These are phyloP conservation scores for Antheraea yamamai DNA, from an alignment of 2,888 invertebrate genomes.

Conservation along the genomic window DNA sequence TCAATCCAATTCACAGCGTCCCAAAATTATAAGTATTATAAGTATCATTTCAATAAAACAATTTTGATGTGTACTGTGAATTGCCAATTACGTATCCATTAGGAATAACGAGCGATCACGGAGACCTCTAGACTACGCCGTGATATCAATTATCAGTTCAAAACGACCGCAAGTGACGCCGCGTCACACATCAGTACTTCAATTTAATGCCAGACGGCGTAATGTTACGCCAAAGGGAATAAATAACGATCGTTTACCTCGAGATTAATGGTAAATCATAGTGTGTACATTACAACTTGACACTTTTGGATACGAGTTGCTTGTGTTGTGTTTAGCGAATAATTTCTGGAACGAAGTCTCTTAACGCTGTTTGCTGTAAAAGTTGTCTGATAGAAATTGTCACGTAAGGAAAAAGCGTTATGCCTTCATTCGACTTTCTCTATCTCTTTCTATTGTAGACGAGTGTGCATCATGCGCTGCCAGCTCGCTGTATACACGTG, in stretches of 20 bases:
- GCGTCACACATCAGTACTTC: slow-evolving; percentile 25
- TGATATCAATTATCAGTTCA: slow-evolving; percentile 13
- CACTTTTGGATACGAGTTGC: neutral
- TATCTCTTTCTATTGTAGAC: too few species aligned
- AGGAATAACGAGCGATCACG: neutral
- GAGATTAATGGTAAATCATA: slow-evolving; percentile 21
- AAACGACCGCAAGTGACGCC: slow-evolving; percentile 17
- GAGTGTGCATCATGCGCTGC: too few species aligned
- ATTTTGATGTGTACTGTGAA: neutral
- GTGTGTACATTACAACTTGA: slow-evolving; percentile 11
- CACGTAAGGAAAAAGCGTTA: too few species aligned
- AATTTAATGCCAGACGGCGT: slow-evolving; percentile 1
- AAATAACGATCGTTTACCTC: slow-evolving; percentile 15
- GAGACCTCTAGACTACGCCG: neutral
- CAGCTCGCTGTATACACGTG: too few species aligned
- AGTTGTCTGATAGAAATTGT: too few species aligned
- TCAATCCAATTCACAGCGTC: too few species aligned
- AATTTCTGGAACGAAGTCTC: neutral
- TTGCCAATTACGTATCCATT: neutral
- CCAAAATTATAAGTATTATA: too few species aligned
- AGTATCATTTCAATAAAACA: too few species aligned
- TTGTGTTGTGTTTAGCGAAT: neutral
- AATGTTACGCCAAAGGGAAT: slow-evolving; percentile 12
- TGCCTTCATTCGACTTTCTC: too few species aligned
- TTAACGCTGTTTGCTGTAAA: too few species aligned